phyloP scores from a whole-genome alignment of 2,888 invertebrate genomes.

The Campaea margaritaria region DNA sequence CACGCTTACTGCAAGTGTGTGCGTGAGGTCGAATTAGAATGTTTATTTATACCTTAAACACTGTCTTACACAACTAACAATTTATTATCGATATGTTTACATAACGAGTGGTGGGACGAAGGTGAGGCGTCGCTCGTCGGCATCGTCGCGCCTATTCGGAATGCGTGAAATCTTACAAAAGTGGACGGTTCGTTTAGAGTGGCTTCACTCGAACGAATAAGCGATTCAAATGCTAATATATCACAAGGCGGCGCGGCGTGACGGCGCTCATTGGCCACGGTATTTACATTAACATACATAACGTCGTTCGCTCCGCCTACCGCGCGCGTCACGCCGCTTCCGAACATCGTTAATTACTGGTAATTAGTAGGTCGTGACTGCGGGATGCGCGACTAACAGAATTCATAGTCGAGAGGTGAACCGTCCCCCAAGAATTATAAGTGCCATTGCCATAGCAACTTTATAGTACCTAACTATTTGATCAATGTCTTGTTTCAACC shows the following conservation, averaged over 20 bases:
- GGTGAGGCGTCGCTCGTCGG: slow-evolving; percentile 42
- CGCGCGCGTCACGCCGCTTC: slow-evolving; percentile 72
- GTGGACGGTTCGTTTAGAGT: slow-evolving; percentile 54
- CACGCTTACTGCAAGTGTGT: background rate
- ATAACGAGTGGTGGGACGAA: slow-evolving; percentile 66
- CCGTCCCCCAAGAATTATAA: background rate
- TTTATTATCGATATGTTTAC: slow-evolving; percentile 67
- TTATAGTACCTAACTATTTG: too few relatives aligned
- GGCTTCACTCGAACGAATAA: slow-evolving; percentile 70
- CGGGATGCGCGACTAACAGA: slow-evolving; percentile 53
- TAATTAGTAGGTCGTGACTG: slow-evolving; percentile 79
- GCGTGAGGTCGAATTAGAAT: slow-evolving; percentile 22
- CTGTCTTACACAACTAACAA: slow-evolving; percentile 45
- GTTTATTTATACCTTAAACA: slow-evolving; percentile 13
- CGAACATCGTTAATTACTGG: slow-evolving; percentile 77
- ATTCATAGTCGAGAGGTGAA: background rate
- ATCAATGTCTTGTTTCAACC: too few relatives aligned
- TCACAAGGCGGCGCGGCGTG: slow-evolving; percentile 78
- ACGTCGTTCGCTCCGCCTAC: slow-evolving; percentile 74
- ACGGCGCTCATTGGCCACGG: slow-evolving; percentile 78
- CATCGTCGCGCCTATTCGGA: slow-evolving; percentile 55
- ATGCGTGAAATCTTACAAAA: slow-evolving; percentile 73
- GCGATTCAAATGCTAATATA: slow-evolving; percentile 84
- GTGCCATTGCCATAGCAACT: background rate
- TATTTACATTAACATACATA: slow-evolving; percentile 82